Conservation (phyloP, 2,797 vertebrate species). For the Clarias pachynema region DNA sequence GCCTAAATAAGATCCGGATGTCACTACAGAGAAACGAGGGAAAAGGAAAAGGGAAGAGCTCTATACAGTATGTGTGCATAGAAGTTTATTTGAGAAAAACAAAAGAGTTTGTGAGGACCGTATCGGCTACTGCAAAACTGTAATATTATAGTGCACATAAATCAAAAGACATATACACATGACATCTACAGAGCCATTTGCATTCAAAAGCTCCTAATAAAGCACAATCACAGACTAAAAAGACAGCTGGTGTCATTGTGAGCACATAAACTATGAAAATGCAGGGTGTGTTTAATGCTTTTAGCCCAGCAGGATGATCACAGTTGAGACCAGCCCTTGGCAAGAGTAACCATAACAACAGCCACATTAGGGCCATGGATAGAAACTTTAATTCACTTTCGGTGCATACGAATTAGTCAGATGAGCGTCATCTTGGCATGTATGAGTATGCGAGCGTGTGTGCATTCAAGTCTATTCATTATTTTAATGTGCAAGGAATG, state of each 20-base stretch:
- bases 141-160: not conserved
- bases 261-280: constrained; percentile 25
- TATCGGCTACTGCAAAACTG: not conserved
- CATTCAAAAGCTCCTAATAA: constrained; percentile 4
- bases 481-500: constrained; percentile 38
- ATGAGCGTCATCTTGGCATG: constrained; percentile 35
- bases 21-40: not conserved
- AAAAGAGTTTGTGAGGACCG: not conserved
- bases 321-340: constrained; percentile 44
- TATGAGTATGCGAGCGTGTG: constrained; percentile 25
- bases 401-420: constrained; percentile 50
- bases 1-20: constrained; percentile 60
- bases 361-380: constrained; percentile 41
- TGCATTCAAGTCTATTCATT: constrained; percentile 34
- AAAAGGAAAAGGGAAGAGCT: not conserved
- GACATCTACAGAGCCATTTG: not conserved
- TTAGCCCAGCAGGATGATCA: constrained; percentile 53
- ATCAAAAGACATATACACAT: not conserved
- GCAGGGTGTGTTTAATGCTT: constrained; percentile 45
- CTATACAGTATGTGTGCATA: not conserved
- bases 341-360: constrained; percentile 55
- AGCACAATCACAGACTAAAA: constrained; percentile 11
- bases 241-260: constrained; percentile 23
- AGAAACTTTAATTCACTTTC: constrained; percentile 55
- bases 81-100: not conserved